A percentile compares a stretch with the other conserved stretches of the same genome.
Conservation (phyloP, 2,797 vertebrate genomes). For the Cygnus olor region DNA sequence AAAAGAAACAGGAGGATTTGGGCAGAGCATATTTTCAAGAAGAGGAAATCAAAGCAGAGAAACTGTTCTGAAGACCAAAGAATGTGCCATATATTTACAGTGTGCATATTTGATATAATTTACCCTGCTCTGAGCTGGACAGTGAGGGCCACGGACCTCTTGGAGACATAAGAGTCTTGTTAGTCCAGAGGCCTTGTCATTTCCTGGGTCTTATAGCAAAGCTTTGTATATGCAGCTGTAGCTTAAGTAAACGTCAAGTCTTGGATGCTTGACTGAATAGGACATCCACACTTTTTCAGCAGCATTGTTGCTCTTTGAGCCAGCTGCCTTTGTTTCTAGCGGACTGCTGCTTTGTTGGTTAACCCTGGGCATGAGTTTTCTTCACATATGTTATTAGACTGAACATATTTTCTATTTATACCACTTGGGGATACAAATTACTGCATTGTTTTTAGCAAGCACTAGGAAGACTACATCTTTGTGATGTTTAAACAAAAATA, state of each 20-base stretch:
- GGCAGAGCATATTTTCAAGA: not conserved
- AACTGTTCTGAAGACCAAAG: not conserved
- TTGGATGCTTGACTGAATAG: conserved; percentile 33
- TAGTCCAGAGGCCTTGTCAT: not conserved
- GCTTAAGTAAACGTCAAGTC: not conserved
- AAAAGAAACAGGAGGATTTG: conserved; percentile 27
- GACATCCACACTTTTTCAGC: conserved; percentile 23
- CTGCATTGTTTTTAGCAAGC: not conserved
- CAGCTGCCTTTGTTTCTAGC: conserved; percentile 55
- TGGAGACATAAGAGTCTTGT: not conserved
- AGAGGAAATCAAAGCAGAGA: not conserved
- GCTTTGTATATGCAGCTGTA: conserved; percentile 41
- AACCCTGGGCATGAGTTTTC: conserved; percentile 71
- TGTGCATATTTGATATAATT: not conserved
- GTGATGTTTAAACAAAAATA: not conserved
- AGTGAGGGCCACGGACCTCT: not conserved
- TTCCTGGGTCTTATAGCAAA: not conserved
- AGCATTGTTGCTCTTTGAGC: conserved; percentile 27
- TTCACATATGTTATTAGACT: conserved; percentile 69
- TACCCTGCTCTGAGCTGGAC: not conserved
- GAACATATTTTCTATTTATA: conserved; percentile 73
- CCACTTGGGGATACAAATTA: conserved; percentile 57
- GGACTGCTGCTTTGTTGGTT: conserved; percentile 53
- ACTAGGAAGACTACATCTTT: not conserved
- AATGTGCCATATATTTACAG: not conserved